Conservation (phyloP, 2,888 invertebrate genomes). For the Hyposoter didymator region DNA sequence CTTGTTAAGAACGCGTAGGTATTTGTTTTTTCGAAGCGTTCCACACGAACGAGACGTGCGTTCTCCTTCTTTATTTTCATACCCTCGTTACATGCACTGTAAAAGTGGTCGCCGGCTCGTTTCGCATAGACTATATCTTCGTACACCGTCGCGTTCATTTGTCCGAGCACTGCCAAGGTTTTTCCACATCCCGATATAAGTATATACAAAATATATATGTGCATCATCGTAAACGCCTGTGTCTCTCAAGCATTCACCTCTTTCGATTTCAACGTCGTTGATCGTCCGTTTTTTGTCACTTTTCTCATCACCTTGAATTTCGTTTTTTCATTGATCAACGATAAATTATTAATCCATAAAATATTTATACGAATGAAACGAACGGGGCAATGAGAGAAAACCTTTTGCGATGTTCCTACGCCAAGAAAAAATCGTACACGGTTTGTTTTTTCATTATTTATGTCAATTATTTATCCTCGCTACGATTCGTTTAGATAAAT, state of each 20-base stretch:
- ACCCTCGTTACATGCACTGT: constrained; percentile 47
- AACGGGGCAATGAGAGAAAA: not conserved
- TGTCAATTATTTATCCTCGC: not conserved
- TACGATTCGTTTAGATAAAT: not conserved
- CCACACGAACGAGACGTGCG: constrained; percentile 46
- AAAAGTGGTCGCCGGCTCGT: constrained; percentile 15
- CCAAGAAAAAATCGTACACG: not conserved
- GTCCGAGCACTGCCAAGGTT: constrained; percentile 66
- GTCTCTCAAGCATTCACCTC: constrained; percentile 58
- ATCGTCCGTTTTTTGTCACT: constrained; percentile 25
- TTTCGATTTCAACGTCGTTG: constrained; percentile 43
- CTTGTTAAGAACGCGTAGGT: not conserved
- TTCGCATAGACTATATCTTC: constrained; percentile 48
- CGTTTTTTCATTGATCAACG: not conserved
- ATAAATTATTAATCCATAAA: constrained; percentile 26
- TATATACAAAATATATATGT: constrained; percentile 18
- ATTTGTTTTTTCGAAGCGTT: constrained; percentile 17
- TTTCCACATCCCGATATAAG: constrained; percentile 4
- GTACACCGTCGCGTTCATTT: constrained; percentile 44
- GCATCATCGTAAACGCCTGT: constrained; percentile 42
- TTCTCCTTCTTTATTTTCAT: constrained; percentile 55
- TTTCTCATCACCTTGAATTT: constrained; percentile 24
- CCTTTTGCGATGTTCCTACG: not conserved
- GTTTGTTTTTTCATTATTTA: not conserved
- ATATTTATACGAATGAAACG: not conserved